Conservation (phyloP, 2,888 invertebrate genomes). For the Protonemura montana region DNA sequence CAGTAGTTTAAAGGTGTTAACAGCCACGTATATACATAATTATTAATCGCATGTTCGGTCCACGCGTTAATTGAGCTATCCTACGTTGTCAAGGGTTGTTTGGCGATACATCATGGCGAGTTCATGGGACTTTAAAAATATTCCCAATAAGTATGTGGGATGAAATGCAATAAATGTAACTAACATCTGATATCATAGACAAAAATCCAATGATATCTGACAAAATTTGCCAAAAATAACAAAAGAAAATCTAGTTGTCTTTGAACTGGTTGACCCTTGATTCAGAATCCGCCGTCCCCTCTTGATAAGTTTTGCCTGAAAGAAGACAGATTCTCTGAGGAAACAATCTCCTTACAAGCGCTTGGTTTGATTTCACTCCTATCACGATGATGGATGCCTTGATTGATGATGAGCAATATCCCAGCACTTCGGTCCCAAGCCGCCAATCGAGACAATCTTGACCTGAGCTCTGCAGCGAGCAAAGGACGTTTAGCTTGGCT, state of each 20-base stretch:
- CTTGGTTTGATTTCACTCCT: background rate
- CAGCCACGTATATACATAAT: background rate
- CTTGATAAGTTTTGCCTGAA: background rate
- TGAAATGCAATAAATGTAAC: no score
- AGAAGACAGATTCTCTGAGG: background rate
- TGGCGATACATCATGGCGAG: no score
- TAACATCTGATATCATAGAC: no score
- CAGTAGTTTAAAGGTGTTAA: background rate
- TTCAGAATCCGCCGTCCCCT: background rate
- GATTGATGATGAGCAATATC: background rate
- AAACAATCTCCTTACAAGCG: background rate
- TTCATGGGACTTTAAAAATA: no score
- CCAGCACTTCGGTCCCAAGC: no score
- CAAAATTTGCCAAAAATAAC: no score
- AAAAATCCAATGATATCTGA: no score
- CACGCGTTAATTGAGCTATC: background rate
- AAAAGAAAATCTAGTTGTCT: no score
- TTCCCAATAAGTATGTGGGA: no score
- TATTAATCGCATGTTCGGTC: background rate
- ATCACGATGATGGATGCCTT: background rate
- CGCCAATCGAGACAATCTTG: background rate
- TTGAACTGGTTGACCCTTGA: background rate
- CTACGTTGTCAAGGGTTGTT: background rate
- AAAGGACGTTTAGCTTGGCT: background rate
- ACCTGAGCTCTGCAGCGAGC: background rate